These are phyloP conservation scores for Platycheirus albimanus DNA, from an alignment of 2,888 invertebrate species.

Conservation along the genomic window DNA sequence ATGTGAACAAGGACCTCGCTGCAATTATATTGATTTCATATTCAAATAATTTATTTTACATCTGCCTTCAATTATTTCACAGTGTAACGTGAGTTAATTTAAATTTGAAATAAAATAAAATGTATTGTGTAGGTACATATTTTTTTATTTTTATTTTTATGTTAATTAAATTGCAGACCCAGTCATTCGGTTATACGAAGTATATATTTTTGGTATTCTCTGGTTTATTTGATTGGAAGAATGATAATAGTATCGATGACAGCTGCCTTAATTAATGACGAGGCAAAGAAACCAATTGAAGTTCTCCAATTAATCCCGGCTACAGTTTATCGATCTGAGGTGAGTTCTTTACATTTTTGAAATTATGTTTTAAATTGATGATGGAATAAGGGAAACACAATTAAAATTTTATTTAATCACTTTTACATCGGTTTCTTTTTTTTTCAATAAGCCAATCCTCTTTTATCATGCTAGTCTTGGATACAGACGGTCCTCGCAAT, in stretches of 20 bases:
- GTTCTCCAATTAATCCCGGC: slow-evolving; percentile 83
- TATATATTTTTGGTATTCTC: slow-evolving; percentile 83
- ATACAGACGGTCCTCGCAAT: too few relatives aligned
- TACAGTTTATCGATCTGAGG: slow-evolving; percentile 83
- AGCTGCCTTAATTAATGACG: slow-evolving; percentile 83
- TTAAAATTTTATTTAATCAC: too few relatives aligned
- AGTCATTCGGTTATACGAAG: slow-evolving; percentile 80
- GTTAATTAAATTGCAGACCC: slow-evolving; percentile 76
- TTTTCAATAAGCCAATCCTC: too few relatives aligned
- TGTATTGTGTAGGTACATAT: too few relatives aligned
- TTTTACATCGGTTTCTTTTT: too few relatives aligned
- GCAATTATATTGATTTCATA: slow-evolving; percentile 86
- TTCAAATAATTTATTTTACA: slow-evolving; percentile 87
- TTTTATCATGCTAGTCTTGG: too few relatives aligned
- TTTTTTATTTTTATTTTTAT: too few relatives aligned
- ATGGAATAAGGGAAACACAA: too few relatives aligned
- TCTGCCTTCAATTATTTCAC: slow-evolving; percentile 87
- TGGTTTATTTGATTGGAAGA: slow-evolving; percentile 83
- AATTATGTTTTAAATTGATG: too few relatives aligned
- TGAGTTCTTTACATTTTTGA: too few relatives aligned
- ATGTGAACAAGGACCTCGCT: slow-evolving; percentile 85
- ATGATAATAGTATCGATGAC: slow-evolving; percentile 83
- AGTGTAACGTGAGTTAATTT: slow-evolving; percentile 85
- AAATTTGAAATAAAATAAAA: not conserved
- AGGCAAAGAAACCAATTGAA: slow-evolving; percentile 82